phyloP scores from a whole-genome alignment of 1,140 invertebrate species.

The Cotesia vestalis region DNA sequence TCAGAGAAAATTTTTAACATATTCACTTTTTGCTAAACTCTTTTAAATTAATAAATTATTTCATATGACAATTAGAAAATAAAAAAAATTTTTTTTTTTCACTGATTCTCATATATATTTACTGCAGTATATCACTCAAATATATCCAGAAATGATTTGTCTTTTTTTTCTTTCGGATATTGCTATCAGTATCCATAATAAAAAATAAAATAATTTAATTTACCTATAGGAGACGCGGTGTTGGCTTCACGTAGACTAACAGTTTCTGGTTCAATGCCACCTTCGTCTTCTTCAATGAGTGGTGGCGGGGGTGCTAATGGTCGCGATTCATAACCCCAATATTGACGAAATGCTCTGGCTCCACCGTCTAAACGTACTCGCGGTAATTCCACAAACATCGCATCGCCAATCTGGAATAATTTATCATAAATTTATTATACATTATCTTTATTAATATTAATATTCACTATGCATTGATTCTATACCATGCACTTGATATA shows the following conservation, averaged over 20 bases:
- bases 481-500: background rate
- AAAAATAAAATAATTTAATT: conserved; percentile 45
- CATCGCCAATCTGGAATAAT: conserved; percentile 67
- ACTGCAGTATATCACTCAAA: too few species aligned
- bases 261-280: conserved; percentile 68
- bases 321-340: conserved; percentile 72
- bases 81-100: too few species aligned
- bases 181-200: background rate
- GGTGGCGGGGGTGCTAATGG: conserved; percentile 73
- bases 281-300: conserved; percentile 74
- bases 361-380: conserved; percentile 76
- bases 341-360: conserved; percentile 68
- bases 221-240: conserved; percentile 68
- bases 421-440: background rate
- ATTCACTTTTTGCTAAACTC: too few species aligned
- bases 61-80: too few species aligned
- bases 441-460: background rate
- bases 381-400: conserved; percentile 72
- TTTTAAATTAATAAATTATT: too few species aligned
- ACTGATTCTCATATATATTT: too few species aligned
- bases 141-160: too few species aligned
- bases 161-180: too few species aligned
- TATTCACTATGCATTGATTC: background rate
- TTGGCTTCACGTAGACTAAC: conserved; percentile 66
- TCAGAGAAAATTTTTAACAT: too few species aligned